A percentile compares a stretch with the other conserved stretches of the same genome.
phyloP scores from a whole-genome alignment of 2,888 invertebrate species.

The Chrysodeixis includens region DNA sequence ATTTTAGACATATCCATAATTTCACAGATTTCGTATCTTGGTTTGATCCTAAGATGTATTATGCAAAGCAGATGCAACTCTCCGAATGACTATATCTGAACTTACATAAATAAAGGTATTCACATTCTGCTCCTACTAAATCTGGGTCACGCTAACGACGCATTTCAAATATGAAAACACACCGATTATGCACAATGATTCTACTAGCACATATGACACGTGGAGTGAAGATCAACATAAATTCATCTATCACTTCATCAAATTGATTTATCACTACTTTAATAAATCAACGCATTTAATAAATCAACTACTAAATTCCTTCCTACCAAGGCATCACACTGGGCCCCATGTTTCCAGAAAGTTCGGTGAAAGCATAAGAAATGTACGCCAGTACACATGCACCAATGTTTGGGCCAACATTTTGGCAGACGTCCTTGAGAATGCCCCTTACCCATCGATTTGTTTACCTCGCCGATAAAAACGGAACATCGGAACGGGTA shows the following conservation, averaged over 20 bases:
- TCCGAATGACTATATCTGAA: conserved; percentile 17
- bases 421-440: conserved; percentile 52
- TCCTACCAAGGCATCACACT: background rate
- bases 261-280: background rate
- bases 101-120: conserved; percentile 32
- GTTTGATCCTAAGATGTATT: conserved; percentile 3
- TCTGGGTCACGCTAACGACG: conserved; percentile 51
- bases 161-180: conserved; percentile 43
- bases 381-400: conserved; percentile 20
- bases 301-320: background rate
- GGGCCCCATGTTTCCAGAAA: conserved; percentile 2
- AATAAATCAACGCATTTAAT: background rate
- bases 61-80: conserved; percentile 11
- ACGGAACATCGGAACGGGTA: conserved; percentile 58
- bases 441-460: conserved; percentile 61
- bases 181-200: conserved; percentile 29
- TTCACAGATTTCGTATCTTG: background rate
- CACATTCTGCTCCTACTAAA: conserved; percentile 34
- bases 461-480: conserved; percentile 64
- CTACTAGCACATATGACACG: conserved; percentile 32
- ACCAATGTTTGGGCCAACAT: conserved; percentile 33
- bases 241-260: conserved; percentile 1
- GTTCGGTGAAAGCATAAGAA: conserved; percentile 7
- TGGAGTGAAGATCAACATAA: conserved; percentile 27
- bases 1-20: background rate